Evolutionary conservation across 2,888 invertebrate species (phyloP), one percentile per base, ranked within the genome.

Genomic region (Synanthedon andrenaeformis): DNA sequence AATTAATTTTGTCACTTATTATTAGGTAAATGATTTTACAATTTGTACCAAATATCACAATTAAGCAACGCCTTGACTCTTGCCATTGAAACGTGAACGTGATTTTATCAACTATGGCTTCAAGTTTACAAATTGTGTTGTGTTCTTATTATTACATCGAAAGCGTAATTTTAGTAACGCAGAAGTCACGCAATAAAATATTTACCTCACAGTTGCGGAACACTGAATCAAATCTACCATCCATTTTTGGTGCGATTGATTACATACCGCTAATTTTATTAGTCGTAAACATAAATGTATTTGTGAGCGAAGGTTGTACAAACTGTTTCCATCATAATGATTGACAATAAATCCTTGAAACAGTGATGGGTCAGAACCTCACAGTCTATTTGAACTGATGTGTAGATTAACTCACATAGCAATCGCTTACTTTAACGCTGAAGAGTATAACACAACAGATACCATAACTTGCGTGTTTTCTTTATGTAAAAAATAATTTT

Each of bases 121-220:
- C 45, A 45, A 13, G 12, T 49, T 53, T 49, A 52, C 52, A 50
- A 52, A 56, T 56, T 55, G 56, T 54, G 10, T 41, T 45, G 51
- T 45, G 45, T 45, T 45, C 10, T 35, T 35, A 35, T 35, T 35
- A 14, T 45, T 45, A 45, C 5, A 45, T 3, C 14, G n/a, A 45
- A 45, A 45, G 45, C 45, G 13, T 45, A 45, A 45, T 45, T 13
- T 45, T 45, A 1, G 45, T 45, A 45, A 45, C 13, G 45, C 45
- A 45, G 45, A 45, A 14, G 45, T 45, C 45, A 45, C 12, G 45
- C 45, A 45, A 45, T 14, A 14, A 45, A 35, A 35, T 10, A 35
- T 35, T 35, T 35, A 35, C 14, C 6, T n/a, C 45, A 13, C 45
- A 14, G 14, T 45, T 45, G 10, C 13, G 14, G 45, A 45, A 45